Evolutionary conservation across 2,113 vertebrate genomes (phyloP).

Genomic region (Ceyx margarethae): DNA sequence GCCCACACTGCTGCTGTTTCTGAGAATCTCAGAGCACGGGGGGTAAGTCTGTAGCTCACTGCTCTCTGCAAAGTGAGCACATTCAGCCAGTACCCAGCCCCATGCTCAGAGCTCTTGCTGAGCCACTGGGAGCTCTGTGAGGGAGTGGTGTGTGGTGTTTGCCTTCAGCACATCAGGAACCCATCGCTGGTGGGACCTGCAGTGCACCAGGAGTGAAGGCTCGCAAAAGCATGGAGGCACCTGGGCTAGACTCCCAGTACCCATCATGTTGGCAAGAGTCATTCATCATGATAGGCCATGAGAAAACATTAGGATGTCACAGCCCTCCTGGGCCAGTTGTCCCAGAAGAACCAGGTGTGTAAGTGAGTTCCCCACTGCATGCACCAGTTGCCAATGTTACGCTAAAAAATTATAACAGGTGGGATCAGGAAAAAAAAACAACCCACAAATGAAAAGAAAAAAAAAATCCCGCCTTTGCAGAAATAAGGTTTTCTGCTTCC

Average conservation of each 20-base stretch:
- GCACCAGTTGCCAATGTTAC: not conserved
- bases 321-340: not conserved
- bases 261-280: not conserved
- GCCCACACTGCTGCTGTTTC: not conserved
- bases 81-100: not conserved
- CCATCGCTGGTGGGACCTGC: not conserved
- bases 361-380: not conserved
- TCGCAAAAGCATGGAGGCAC: not conserved
- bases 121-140: not conserved
- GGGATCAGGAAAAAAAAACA: not conserved
- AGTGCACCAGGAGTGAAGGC: not conserved
- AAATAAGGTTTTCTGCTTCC: constrained; percentile 30
- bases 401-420: not conserved
- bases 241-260: not conserved
- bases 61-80: not conserved
- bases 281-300: not conserved
- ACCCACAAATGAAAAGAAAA: not conserved
- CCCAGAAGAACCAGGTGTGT: not conserved
- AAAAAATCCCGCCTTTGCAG: not conserved
- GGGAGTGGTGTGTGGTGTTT: not conserved
- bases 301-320: not conserved
- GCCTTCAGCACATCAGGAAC: not conserved
- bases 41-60: fast-evolving
- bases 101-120: not conserved
- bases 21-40: not conserved